phyloP scores from a whole-genome alignment of 2,888 invertebrate genomes.

The Prenolepis imparis region DNA sequence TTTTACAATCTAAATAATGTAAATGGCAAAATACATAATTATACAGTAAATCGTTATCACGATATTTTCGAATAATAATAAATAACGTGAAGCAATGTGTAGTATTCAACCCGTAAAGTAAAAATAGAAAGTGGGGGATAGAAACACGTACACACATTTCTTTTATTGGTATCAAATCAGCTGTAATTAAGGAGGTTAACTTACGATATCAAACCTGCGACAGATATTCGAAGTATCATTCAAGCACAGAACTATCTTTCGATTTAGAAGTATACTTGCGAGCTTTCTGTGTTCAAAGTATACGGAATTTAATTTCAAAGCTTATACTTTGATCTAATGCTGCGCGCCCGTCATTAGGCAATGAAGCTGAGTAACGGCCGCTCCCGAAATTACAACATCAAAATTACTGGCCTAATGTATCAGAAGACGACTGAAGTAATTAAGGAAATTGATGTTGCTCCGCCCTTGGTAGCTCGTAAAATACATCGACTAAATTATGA shows the following conservation, averaged over 20 bases:
- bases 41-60: not conserved
- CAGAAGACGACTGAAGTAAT: constrained; percentile 58
- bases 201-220: not conserved
- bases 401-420: constrained; percentile 51
- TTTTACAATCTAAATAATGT: not conserved
- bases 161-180: not conserved
- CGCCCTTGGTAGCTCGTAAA: constrained; percentile 25
- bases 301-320: constrained; percentile 29
- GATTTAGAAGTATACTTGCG: not conserved
- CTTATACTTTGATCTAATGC: constrained; percentile 10
- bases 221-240: not conserved
- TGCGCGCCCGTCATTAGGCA: constrained; percentile 18
- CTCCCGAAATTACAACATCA: constrained; percentile 50
- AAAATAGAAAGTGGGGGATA: no score
- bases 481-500: constrained; percentile 49
- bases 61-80: not conserved
- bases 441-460: constrained; percentile 61
- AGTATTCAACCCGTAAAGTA: not conserved
- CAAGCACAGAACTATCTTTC: not conserved
- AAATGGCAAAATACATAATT: not conserved
- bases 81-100: not conserved
- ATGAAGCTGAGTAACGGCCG: constrained; percentile 47
- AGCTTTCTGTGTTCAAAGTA: not conserved
- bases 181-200: not conserved
- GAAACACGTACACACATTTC: not conserved